phyloP scores from a whole-genome alignment of 2,797 vertebrate genomes.

The Tapera naevia region DNA sequence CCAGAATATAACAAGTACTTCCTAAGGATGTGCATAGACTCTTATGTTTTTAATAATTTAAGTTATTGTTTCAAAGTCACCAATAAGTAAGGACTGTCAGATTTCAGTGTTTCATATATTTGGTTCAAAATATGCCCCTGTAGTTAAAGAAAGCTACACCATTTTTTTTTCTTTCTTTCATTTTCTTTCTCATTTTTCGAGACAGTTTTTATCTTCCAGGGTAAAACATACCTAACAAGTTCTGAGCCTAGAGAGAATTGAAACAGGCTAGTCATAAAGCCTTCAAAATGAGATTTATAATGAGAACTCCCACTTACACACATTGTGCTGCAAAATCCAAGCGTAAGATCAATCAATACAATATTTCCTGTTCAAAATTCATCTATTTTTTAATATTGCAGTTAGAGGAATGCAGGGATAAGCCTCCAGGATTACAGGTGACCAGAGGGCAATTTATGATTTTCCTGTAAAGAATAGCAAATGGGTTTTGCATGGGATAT shows the following conservation, averaged over 20 bases:
- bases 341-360: neutral
- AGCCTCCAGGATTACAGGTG: neutral
- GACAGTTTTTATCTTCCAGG: neutral
- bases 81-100: neutral
- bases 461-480: neutral
- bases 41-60: neutral
- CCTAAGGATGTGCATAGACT: neutral
- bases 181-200: neutral
- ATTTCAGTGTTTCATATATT: slow-evolving; percentile 7
- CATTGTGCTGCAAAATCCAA: neutral
- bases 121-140: neutral
- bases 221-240: slow-evolving; percentile 15
- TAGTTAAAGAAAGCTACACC: neutral
- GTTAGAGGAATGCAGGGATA: neutral
- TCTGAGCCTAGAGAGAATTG: slow-evolving; percentile 32
- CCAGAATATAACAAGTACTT: neutral
- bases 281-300: slow-evolving; percentile 55
- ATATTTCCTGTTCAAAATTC: neutral
- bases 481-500: neutral
- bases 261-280: slow-evolving; percentile 36
- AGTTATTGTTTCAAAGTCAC: neutral
- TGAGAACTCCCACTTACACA: slow-evolving; percentile 39
- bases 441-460: neutral
- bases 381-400: neutral
- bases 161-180: neutral